Percentiles rank a stretch among this genome's conserved stretches.
Evolutionary conservation across 2,888 invertebrate species (phyloP).

Genomic region (Apantesis nais): DNA sequence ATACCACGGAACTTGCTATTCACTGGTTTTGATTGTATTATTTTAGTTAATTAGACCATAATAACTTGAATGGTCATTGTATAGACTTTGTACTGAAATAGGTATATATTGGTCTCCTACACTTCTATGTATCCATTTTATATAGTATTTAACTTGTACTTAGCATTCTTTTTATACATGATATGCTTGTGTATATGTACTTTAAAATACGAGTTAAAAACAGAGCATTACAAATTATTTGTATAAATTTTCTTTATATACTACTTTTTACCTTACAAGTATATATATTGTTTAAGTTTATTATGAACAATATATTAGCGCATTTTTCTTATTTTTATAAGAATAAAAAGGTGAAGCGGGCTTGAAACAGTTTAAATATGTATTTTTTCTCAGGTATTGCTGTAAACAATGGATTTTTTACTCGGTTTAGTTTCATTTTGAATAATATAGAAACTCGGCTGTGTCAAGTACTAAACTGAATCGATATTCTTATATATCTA

Average conservation of each 20-base stretch:
- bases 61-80: too few species aligned
- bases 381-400: conserved; percentile 10
- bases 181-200: too few species aligned
- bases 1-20: too few species aligned
- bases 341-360: not conserved
- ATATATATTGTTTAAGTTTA: not conserved
- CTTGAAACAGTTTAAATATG: not conserved
- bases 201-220: too few species aligned
- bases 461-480: conserved; percentile 41
- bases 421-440: conserved; percentile 35
- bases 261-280: not conserved
- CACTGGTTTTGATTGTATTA: too few species aligned
- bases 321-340: not conserved
- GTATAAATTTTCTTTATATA: too few species aligned
- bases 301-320: not conserved
- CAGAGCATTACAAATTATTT: too few species aligned
- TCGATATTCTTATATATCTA: conserved; percentile 15
- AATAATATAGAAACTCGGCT: conserved; percentile 38
- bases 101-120: not conserved
- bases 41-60: too few species aligned
- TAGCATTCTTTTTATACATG: too few species aligned
- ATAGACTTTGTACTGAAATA: too few species aligned
- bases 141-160: too few species aligned
- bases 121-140: too few species aligned
- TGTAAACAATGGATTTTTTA: conserved; percentile 15